Evolutionary conservation across 2,797 vertebrate genomes (phyloP).

Genomic region (Picus viridis): DNA sequence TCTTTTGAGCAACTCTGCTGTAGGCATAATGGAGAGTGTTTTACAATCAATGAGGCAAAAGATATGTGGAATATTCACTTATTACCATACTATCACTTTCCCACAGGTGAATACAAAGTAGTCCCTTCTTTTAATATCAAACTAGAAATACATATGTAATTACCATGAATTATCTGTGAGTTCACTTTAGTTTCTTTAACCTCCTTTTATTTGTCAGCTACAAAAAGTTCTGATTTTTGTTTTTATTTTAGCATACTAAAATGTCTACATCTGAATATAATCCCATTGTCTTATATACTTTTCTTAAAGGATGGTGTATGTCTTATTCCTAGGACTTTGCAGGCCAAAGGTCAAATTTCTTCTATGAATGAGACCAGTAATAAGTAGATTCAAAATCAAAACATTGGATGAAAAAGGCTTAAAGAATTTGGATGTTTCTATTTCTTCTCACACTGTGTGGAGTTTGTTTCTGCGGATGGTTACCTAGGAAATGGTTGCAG

Average conservation of each 20-base stretch:
- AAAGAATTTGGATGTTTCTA: neutral
- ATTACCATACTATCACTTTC: neutral
- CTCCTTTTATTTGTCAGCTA: neutral
- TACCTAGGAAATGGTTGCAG: conserved; percentile 27
- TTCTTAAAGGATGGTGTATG: neutral
- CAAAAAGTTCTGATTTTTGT: neutral
- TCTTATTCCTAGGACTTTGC: neutral
- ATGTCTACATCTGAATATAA: neutral
- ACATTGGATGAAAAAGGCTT: neutral
- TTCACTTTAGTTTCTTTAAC: neutral
- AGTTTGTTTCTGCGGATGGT: neutral
- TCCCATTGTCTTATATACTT: neutral
- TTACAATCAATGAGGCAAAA: neutral
- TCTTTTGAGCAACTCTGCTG: neutral
- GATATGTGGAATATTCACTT: neutral
- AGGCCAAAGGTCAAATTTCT: neutral
- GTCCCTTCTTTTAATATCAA: neutral
- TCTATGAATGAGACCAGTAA: neutral
- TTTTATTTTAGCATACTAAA: neutral
- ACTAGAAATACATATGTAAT: neutral
- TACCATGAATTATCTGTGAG: neutral
- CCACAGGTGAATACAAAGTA: neutral
- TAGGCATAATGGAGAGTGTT: neutral
- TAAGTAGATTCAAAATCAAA: neutral
- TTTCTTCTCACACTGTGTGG: neutral